Base-by-base conservation (phyloP, 2,797 vertebrate species). In the Cyprinella venusta region DNA sequence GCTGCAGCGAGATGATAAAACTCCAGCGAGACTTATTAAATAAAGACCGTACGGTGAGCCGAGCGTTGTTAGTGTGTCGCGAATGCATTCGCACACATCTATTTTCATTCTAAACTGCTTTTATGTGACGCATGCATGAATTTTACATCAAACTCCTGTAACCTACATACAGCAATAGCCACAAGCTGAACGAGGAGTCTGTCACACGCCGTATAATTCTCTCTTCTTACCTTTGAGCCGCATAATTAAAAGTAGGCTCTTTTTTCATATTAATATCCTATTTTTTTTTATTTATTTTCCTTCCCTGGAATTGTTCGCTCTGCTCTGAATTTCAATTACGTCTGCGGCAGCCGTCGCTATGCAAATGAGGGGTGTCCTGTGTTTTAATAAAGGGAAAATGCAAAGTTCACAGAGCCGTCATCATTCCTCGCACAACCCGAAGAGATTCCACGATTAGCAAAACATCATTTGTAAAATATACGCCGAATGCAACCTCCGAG, bases 211-310 rank as follows among this genome's bases (percentile, higher is more conserved):
- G 89, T 93, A 90, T 93, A 92, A 94, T 93, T 94, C 89, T 91
- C 90, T 76, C 71, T 75, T 92, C 90, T 90, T 93, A 91, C 89
- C 89, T 93, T 92, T 92, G 93, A 94, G 92, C 91, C 88, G 89
- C 87, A 91, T 94, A 93, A 94, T 95, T 94, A 94, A 94, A 94
- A 90, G 82, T 80, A 82, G 81, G 87, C 90, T 91, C 77, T 92
- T 91, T 56, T 56, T 90, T 86, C 85, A 15, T 40, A 91, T 87
- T 90, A 88, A 90, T 92, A 83, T 56, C 70, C 54, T 69, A 86
- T 87, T 87, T 81, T 87, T 87, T 81, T 89, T 88, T 87, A 90
- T 90, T 89, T 89, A 88, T 87, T 89, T 88, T 84, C 86, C 87
- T 87, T 85, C 69, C 72, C 87, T 38, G 15, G 86, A 90, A 88